A percentile compares a stretch with the other conserved stretches of the same genome.
Evolutionary conservation across 1,140 invertebrate genomes (phyloP).

Genomic region (Oryctes rhinoceros): DNA sequence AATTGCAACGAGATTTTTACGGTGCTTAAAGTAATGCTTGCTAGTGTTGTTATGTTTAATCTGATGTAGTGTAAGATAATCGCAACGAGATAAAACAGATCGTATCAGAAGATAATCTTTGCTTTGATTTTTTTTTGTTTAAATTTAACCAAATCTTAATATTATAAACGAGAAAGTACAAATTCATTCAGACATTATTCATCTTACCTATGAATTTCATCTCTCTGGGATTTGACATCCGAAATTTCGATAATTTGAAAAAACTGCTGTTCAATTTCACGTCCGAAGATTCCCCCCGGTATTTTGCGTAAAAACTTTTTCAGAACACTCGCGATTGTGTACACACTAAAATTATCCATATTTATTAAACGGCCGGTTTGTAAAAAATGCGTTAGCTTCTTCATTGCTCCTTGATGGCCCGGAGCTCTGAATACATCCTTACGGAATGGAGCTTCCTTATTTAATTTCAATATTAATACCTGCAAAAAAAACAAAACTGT

Average conservation of each 20-base stretch:
- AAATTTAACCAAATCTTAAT: too few relatives aligned
- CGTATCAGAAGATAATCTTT: too few relatives aligned
- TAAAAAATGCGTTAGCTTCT: slow-evolving; percentile 94
- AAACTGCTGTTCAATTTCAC: slow-evolving; percentile 87
- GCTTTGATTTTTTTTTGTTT: too few relatives aligned
- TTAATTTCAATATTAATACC: slow-evolving; percentile 92
- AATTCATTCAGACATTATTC: too few relatives aligned
- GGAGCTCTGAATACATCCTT: slow-evolving; percentile 95
- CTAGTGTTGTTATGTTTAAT: too few relatives aligned
- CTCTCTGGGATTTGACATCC: slow-evolving; percentile 83
- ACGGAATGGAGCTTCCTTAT: slow-evolving; percentile 91
- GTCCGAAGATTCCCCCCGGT: slow-evolving; percentile 94
- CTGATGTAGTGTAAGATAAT: too few relatives aligned
- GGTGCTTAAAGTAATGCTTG: too few relatives aligned
- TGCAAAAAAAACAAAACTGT: slow-evolving; percentile 56
- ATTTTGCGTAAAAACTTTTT: slow-evolving; percentile 98
- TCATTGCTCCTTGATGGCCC: slow-evolving; percentile 94
- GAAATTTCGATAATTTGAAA: slow-evolving; percentile 87
- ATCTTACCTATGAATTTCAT: slow-evolving; percentile 88
- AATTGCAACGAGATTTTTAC: too few relatives aligned
- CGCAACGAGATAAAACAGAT: too few relatives aligned
- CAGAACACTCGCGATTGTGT: slow-evolving; percentile 97
- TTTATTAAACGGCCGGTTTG: slow-evolving; percentile 96
- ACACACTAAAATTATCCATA: slow-evolving; percentile 96
- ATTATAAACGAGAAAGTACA: too few relatives aligned